Evolutionary conservation across 2,888 invertebrate genomes (phyloP).

Genomic region (Maniola hyperantus): DNA sequence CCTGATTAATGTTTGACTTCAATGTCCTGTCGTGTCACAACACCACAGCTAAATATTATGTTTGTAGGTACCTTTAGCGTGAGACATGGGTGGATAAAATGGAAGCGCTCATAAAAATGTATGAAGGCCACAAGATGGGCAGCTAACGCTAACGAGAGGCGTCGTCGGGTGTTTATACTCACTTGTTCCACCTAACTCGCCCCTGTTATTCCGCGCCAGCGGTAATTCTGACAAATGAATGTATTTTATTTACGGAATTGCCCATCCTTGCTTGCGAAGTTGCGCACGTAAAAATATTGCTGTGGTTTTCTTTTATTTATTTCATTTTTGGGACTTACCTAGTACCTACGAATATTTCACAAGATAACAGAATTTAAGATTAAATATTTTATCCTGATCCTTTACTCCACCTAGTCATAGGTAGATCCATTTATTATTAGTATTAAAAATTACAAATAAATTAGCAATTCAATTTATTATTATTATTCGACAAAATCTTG

Average conservation of each 20-base stretch:
- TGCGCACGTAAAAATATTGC: neutral
- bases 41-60: neutral
- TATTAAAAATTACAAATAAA: no score
- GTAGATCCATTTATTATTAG: no score
- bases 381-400: no score
- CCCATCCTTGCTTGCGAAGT: neutral
- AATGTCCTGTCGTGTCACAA: no score
- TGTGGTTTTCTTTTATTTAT: neutral
- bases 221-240: slow-evolving; percentile 79
- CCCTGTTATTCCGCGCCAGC: slow-evolving; percentile 78
- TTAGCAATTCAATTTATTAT: no score
- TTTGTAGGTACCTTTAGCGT: slow-evolving; percentile 28
- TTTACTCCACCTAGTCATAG: no score
- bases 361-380: no score
- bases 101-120: slow-evolving; percentile 77
- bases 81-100: slow-evolving; percentile 76
- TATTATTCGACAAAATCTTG: no score
- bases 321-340: neutral
- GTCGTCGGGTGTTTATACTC: slow-evolving; percentile 39
- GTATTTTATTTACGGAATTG: slow-evolving; percentile 37
- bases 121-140: slow-evolving; percentile 69
- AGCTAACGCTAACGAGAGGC: slow-evolving; percentile 64
- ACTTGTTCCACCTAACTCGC: slow-evolving; percentile 35
- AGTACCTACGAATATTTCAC: neutral
- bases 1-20: no score